phyloP scores from a whole-genome alignment of 1,140 invertebrate species.

The Lineus longissimus region DNA sequence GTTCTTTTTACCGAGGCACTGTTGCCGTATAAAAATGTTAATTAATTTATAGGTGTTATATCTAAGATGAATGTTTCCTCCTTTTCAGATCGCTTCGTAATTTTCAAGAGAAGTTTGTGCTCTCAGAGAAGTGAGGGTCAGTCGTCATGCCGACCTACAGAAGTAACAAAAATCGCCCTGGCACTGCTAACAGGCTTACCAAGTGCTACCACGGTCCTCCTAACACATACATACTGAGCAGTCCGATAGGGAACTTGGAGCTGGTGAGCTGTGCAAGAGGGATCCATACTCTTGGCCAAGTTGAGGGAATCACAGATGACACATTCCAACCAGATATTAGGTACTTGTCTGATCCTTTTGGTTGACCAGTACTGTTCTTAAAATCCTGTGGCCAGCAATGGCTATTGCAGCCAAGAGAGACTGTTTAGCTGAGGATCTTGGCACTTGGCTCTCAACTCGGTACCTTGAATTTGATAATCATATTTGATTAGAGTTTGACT shows the following conservation, averaged over 20 bases:
- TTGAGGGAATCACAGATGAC: conserved; percentile 28
- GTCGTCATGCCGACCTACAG: no score
- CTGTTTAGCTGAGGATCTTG: neutral
- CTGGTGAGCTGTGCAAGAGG: conserved; percentile 41
- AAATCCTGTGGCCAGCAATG: neutral
- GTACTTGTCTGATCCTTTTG: conserved; percentile 17
- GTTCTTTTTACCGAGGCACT: no score
- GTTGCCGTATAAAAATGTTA: no score
- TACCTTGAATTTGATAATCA: no score
- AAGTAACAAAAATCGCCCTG: no score
- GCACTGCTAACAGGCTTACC: neutral
- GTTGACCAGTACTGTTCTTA: neutral
- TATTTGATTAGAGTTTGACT: no score
- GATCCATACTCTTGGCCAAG: conserved; percentile 33
- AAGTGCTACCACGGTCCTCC: conserved; percentile 39
- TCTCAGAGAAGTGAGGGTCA: no score
- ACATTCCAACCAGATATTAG: conserved; percentile 34
- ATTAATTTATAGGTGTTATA: no score
- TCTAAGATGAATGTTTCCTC: no score
- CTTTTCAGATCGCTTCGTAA: no score
- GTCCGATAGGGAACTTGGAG: conserved; percentile 39
- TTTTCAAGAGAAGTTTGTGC: no score
- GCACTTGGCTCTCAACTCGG: neutral
- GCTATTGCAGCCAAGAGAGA: neutral
- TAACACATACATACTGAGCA: conserved; percentile 32